Base-by-base conservation (phyloP, 2,113 vertebrate genomes). In the Nasalis larvatus region DNA sequence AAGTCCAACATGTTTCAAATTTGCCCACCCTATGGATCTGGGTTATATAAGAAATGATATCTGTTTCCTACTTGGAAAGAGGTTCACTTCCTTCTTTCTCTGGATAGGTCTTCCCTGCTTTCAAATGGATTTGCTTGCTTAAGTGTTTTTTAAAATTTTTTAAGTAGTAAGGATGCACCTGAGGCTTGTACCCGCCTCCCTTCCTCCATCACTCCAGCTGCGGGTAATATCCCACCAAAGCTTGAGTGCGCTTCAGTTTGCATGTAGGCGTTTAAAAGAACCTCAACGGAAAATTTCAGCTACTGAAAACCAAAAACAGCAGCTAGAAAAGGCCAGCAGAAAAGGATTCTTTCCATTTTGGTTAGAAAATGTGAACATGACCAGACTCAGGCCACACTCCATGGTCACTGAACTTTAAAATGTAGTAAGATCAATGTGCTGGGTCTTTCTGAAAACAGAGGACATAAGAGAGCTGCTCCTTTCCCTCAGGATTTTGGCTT, bases 221-320 rank as follows among this genome's bases (percentile, higher is more conserved):
- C 30, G 88, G 77, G 96, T 42, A 60, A 73, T n/a, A 96, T 96
- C 94, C 98, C 97, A 98, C 91, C 97, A 96, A 97, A 96, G 94
- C 97, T 84, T 56, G 16, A 90, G 49, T 23, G 89, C 92, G 97
- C 94, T 98, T 93, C 93, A 81, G 92, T 97, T 97, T 96, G 96
- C 97, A 92, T 69, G 92, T 60, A 95, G 97, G 96, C 89, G 86
- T 94, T 94, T 94, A 97, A 98, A 98, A 98, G 96, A 98, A 98
- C 80, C 93, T 98, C 77, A 96, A 80, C 6, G 54, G 98, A 97
- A 98, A 98, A 98, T 76, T 94, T 94, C 66, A 93, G 95, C 78
- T 96, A 94, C 95, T 73, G 40, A 94, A 76, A 96, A 45, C 73
- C 84, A 97, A 92, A 95, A 97, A 66, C 91, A 97, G 93, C 83